Evolutionary conservation across 1,140 invertebrate species (phyloP), one percentile per base, ranked within the genome.

Genomic region (Dinoponera quadriceps): DNA sequence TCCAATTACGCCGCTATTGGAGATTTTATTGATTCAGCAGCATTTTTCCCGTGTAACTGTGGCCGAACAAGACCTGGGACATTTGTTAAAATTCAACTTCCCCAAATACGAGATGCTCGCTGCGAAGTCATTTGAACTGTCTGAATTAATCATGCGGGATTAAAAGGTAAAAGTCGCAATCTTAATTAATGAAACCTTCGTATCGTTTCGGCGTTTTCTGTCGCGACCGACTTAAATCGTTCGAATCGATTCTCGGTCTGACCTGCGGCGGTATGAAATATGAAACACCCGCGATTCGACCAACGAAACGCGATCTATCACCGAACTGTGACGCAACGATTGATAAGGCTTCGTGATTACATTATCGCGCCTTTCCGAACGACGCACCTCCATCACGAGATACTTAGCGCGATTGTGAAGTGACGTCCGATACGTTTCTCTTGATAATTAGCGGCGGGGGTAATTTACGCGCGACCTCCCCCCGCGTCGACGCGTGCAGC

Each of bases 401-500:
- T 49, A 82, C 7, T 44, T 48, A 77, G 25, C 60, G 18, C 33
- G 22, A 82, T 65, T 63, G 4, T 65, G n/a, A 77, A 77, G 48
- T 65, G 33, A 77, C 25, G 59, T 55, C 33, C 55, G 25, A 69
- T 78, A 69, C 27, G 33, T 57, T 78, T 69, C 65, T 20, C 54
- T 44, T 48, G 38, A 33, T 81, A 60, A 81, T 62, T 73, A 82
- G 18, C 51, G 13, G 1, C 20, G 57, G 38, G 44, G 38, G 44
- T 74, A 82, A 74, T 73, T 82, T 80, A 80, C 44, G 51, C 44
- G 51, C 25, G 27, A n/a, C 16, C 55, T n/a, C n/a, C 16, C n/a
- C 29, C 25, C 18, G n/a, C 4, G 29, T 16, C 3, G 13, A 16
- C 33, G 49, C 77, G 48, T 60, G 27, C 18, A 33, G 65, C 69